Base-by-base conservation (phyloP, 1,140 invertebrate genomes). In the Wiebesia pumilae region DNA sequence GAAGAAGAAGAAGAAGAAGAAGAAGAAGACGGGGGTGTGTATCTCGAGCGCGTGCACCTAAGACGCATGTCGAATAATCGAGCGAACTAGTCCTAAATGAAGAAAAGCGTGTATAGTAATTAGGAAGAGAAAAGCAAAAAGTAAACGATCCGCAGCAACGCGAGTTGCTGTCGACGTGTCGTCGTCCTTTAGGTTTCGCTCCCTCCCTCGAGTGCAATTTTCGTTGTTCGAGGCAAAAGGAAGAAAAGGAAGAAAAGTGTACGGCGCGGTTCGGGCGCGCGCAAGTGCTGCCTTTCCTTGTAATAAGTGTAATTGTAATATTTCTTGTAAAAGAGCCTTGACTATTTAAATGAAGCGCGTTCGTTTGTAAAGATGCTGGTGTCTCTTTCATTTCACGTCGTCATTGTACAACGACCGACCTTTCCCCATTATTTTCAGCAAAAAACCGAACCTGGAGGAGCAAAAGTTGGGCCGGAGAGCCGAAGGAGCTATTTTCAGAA, bases 291-390 rank as follows among this genome's bases (percentile, higher is more conserved):
- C 69, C 73, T 54, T 7, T 47, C 38, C 38, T 85, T 71, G 65
- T 54, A 27, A 67, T 82, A 75, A 69, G 71, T 86, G 51, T 81
- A 81, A 73, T 54, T 80, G 83, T 87, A 84, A 82, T 85, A 78
- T 88, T 85, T 91, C 87, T 89, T 90, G 91, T 91, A 89, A 92
- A 90, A 89, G 88, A 88, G 88, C 80, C 89, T 92, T 86, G 79
- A 81, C 91, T 92, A 92, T 93, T 93, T 91, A 92, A 93, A 91
- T 91, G 90, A 92, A 91, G 79, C 79, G 69, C 84, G 71, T 80
- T 90, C 89, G 89, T 92, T 92, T 93, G 91, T 92, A 93, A 91
- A 92, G 91, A 92, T 43, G 30, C 24, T 83, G 69, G 43, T 77
- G 14, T 65, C 38, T 78, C 40, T 16, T 67, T 84, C 62, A n/a